These are phyloP conservation scores for Meloidogyne floridensis DNA, from an alignment of 1,140 invertebrate species.

Conservation along the genomic window DNA sequence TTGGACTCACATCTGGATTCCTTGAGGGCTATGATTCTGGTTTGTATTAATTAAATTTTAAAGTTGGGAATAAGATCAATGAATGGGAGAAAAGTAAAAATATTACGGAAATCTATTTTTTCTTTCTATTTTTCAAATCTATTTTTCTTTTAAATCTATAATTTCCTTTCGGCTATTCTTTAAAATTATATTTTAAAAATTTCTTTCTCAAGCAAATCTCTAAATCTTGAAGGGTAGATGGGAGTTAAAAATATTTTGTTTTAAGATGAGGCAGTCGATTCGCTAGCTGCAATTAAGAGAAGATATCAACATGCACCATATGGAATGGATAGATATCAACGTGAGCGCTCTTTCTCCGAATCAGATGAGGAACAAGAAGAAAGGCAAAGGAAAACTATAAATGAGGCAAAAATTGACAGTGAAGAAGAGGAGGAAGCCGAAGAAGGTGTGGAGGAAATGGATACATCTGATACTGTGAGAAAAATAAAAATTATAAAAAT, in stretches of 20 bases:
- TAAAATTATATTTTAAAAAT: too few species aligned
- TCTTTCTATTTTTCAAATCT: too few species aligned
- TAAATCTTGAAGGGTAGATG: too few species aligned
- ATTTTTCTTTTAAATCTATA: too few species aligned
- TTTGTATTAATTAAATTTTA: slow-evolving; percentile 13
- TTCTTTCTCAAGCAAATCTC: too few species aligned
- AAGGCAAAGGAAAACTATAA: slow-evolving; percentile 24
- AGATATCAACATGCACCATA: slow-evolving; percentile 37
- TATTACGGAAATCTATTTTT: too few species aligned
- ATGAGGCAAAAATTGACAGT: slow-evolving; percentile 47
- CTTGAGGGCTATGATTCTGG: slow-evolving; percentile 54
- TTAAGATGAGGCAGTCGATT: slow-evolving; percentile 45
- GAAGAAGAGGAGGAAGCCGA: slow-evolving; percentile 38
- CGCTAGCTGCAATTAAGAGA: slow-evolving; percentile 49
- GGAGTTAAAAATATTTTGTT: slow-evolving; percentile 24
- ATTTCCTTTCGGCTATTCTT: too few species aligned
- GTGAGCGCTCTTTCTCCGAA: background rate
- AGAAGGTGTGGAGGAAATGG: background rate
- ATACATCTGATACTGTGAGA: slow-evolving; percentile 18
- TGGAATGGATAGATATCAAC: background rate
- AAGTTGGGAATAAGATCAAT: background rate
- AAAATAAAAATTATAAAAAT: background rate
- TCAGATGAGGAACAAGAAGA: slow-evolving; percentile 41
- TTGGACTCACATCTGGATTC: slow-evolving; percentile 46
- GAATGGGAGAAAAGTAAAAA: too few species aligned